These are phyloP conservation scores for Cryptotermes secundus DNA, from an alignment of 1,140 invertebrate species.

Conservation along the genomic window DNA sequence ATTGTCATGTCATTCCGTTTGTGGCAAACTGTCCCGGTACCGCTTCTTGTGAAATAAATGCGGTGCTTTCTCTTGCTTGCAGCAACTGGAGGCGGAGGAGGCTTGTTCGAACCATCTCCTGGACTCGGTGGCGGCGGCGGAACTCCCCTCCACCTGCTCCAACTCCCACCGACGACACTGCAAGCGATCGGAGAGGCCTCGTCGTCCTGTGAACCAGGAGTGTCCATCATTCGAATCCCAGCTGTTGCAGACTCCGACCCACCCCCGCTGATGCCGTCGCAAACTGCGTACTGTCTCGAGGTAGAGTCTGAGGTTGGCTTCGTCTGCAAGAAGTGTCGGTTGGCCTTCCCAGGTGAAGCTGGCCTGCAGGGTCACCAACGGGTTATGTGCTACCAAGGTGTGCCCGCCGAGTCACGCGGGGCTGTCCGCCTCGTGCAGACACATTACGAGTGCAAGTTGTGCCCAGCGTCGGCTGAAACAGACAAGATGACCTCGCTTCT, in stretches of 20 bases:
- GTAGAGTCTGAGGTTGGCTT: constrained; percentile 76
- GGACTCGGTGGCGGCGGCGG: constrained; percentile 32
- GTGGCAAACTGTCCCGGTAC: too few species aligned
- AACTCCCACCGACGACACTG: constrained; percentile 50
- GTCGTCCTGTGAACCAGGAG: constrained; percentile 45
- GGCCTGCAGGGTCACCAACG: constrained; percentile 71
- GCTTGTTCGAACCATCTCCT: constrained; percentile 27
- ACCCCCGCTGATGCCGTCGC: constrained; percentile 41
- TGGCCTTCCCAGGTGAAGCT: constrained; percentile 75
- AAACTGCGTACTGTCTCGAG: constrained; percentile 52
- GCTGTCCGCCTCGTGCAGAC: constrained; percentile 65
- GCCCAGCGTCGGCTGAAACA: constrained; percentile 48
- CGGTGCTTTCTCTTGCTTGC: constrained; percentile 36
- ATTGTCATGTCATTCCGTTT: too few species aligned
- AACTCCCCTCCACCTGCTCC: constrained; percentile 53
- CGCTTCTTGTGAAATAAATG: too few species aligned
- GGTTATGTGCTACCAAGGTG: constrained; percentile 61
- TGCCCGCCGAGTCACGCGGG: constrained; percentile 58
- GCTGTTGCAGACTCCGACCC: constrained; percentile 45
- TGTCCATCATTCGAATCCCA: constrained; percentile 50
- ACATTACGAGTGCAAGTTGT: constrained; percentile 69
- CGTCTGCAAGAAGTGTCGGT: constrained; percentile 82
- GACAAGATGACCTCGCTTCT: constrained; percentile 58
- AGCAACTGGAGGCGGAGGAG: constrained; percentile 30
- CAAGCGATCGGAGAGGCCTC: constrained; percentile 51